A percentile compares a stretch with the other conserved stretches of the same genome.
These are phyloP conservation scores for Chironex yamaguchii DNA, from an alignment of 30 jellyfish, hydroid and myxozoan genomes.

Conservation along the genomic window DNA sequence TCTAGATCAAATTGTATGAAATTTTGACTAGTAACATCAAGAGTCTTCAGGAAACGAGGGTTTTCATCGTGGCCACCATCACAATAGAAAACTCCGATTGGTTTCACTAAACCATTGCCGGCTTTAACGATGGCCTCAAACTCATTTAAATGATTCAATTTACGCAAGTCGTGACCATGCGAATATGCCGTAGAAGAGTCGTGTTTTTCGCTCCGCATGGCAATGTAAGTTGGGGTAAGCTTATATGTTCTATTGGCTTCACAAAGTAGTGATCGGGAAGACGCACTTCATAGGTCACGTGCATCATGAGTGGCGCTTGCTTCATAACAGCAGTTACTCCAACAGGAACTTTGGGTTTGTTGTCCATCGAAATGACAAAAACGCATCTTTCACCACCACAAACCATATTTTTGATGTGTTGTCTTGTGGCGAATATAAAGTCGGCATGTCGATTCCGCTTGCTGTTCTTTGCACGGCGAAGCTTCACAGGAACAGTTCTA, in stretches of 20 bases:
- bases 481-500: neutral
- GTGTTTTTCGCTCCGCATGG: neutral
- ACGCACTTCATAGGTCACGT: neutral
- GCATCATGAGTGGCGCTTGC: conserved; percentile 1
- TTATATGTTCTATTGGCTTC: neutral
- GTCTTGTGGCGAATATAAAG: neutral
- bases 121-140: neutral
- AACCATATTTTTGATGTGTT: neutral
- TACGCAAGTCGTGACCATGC: neutral
- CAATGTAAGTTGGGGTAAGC: neutral
- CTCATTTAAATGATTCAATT: no score
- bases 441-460: neutral
- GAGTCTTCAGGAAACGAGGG: neutral
- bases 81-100: neutral
- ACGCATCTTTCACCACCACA: no score
- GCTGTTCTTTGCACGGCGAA: neutral
- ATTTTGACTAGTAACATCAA: no score
- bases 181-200: neutral
- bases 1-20: neutral
- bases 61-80: neutral
- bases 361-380: no score
- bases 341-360: neutral
- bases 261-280: neutral
- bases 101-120: neutral
- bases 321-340: neutral